Base-by-base conservation (phyloP, 2,113 vertebrate genomes). In the Meleagris gallopavo region DNA sequence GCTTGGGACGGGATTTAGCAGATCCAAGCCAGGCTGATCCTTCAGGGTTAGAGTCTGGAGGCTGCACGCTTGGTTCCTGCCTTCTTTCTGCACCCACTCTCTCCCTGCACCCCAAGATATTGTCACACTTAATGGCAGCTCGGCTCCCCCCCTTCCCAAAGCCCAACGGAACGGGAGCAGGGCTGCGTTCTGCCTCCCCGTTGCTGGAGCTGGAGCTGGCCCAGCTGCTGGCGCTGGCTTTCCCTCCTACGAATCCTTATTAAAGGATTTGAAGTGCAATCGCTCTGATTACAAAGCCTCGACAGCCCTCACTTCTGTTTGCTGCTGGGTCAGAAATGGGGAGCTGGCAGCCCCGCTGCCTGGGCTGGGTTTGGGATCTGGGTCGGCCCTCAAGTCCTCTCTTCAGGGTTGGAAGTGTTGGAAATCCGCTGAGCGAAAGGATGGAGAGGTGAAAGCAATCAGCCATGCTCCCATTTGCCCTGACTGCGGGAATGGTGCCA, bases 151-250 rank as follows among this genome's bases (percentile, higher is more conserved):
- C 0, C 20, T 32, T 22, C 4, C 46, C 57, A 18, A 27, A 36
- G 18, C 7, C 0, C 64, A 10, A 54, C 10, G 5, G 4, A 1
- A 1, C 0, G 3, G 71, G 3, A 36, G 66, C 5, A 0, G 58
- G 66, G 41, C 4, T 30, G 29, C 4, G 0, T 2, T 6, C 70
- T 24, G 29, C 10, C 11, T 15, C 9, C 75, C 6, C 18, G 30
- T 57, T 65, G 73, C 30, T 1, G 5, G 80, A 32, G 27, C 75
- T 11, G 65, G n/a, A 24, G 62, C 61, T 60, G 65, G 80, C 71
- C 74, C 3, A 7, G 88, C 91, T 46, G 89, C 93, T 76, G 95
- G 91, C 95, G 9, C 50, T 27, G 0, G 58, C 83, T 93, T 66
- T 67, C 36, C 80, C 72, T 5, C n/a, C 2, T 1, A 6, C 1